Percentiles rank a stretch among this genome's conserved stretches.
These are phyloP conservation scores for Bhutanitis thaidina DNA, from an alignment of 2,888 invertebrate species.

Conservation along the genomic window DNA sequence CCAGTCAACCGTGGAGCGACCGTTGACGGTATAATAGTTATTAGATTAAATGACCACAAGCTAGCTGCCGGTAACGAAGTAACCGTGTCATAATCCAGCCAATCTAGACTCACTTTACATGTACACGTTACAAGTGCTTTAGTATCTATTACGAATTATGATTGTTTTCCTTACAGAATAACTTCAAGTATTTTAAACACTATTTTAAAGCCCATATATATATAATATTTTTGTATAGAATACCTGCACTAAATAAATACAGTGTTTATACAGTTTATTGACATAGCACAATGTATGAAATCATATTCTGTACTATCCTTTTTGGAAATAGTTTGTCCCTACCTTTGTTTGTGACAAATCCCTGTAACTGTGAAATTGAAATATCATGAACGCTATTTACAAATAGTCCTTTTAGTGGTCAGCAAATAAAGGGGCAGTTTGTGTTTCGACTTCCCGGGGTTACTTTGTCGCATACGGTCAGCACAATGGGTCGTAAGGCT, in stretches of 20 bases:
- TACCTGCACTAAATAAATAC: too few species aligned
- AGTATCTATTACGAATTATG: neutral
- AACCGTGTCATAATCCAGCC: slow-evolving; percentile 16
- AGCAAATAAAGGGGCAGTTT: slow-evolving; percentile 25
- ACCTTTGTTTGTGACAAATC: neutral
- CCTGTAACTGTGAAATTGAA: neutral
- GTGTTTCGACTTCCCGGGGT: slow-evolving; percentile 27
- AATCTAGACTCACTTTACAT: slow-evolving; percentile 6
- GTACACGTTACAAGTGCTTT: neutral
- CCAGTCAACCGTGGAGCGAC: slow-evolving; percentile 22
- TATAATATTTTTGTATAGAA: too few species aligned
- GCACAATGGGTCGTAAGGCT: slow-evolving; percentile 65
- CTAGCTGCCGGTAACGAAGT: slow-evolving; percentile 18
- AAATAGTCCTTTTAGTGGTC: slow-evolving; percentile 12
- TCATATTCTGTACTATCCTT: too few species aligned
- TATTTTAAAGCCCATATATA: too few species aligned
- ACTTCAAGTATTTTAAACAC: too few species aligned
- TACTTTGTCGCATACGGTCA: slow-evolving; percentile 43
- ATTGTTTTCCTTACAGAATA: too few species aligned
- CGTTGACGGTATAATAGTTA: slow-evolving; percentile 21
- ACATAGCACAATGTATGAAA: too few species aligned
- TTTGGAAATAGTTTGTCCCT: too few species aligned
- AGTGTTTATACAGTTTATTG: too few species aligned
- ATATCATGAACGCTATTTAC: slow-evolving; percentile 6
- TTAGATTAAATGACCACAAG: slow-evolving; percentile 23